phyloP scores from a whole-genome alignment of 2,888 invertebrate genomes.

The Pseudococcus longispinus region DNA sequence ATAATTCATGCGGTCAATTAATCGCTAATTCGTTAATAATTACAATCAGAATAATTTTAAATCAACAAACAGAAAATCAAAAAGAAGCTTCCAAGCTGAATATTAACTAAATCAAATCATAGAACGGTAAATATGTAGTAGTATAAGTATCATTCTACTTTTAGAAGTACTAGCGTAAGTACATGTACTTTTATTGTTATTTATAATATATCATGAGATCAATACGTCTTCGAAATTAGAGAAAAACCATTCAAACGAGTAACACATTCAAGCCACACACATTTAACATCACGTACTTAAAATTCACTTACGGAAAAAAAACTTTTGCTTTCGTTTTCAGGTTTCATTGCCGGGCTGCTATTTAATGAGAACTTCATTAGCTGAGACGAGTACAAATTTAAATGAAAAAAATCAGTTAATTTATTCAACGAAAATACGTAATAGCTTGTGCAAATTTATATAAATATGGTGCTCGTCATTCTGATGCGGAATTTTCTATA shows the following conservation, averaged over 20 bases:
- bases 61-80: not conserved
- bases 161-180: not conserved
- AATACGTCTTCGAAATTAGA: not conserved
- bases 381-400: constrained; percentile 9
- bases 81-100: not conserved
- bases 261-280: constrained; percentile 29
- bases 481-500: not conserved
- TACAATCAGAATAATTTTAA: not conserved
- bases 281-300: constrained; percentile 8
- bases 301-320: constrained; percentile 46
- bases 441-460: not conserved
- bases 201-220: not conserved
- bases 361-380: constrained; percentile 47
- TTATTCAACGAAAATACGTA: constrained; percentile 20
- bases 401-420: constrained; percentile 36
- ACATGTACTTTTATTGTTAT: constrained; percentile 5
- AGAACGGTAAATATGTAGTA: not conserved
- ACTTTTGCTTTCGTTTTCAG: not conserved
- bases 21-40: not conserved
- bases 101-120: not conserved
- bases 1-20: constrained; percentile 11
- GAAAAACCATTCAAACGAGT: constrained; percentile 27
- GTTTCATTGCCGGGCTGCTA: constrained; percentile 34
- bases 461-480: not conserved
- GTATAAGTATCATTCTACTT: not conserved